Base-by-base conservation (phyloP, 2,888 invertebrate genomes). In the Homarus gammarus region DNA sequence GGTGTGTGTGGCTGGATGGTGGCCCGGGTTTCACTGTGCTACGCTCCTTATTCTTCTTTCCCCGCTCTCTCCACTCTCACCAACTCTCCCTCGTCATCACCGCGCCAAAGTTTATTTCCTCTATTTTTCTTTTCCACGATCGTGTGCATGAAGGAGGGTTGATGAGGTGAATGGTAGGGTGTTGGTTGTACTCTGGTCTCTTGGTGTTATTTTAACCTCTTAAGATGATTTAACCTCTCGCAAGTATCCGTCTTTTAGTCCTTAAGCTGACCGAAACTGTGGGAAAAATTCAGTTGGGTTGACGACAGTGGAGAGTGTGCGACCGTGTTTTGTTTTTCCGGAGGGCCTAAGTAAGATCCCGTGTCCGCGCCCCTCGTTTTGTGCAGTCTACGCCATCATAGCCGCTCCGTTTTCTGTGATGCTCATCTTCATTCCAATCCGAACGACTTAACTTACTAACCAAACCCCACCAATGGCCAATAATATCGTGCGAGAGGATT, bases 301-400 rank as follows among this genome's bases (percentile, higher is more conserved):
- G 86, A 79, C 51, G 78, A 73, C 51, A 70, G 70, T 51, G 51
- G 82, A 82, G 82, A 82, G 82, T 82, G 82, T 82, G 82, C 64
- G 75, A 83, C 68, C 75, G 82, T 87, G 87, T 87, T 87, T 87
- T 87, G 87, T 87, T 87, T 87, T 87, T 87, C 87, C 87, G 87
- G 87, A 82, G 82, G 87, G 82, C 82, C 87, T 87, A 87, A 87
- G 87, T 87, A 87, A 87, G 87, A 87, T 87, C 82, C 64, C 87
- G 68, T 87, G 87, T 87, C 82, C 82, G 75, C 83, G 73, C 75
- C 81, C 82, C 82, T 82, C 87, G 87, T 87, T 87, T 87, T 87
- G 87, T 87, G 81, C 87, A 87, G 82, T 87, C 87, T 33, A 27
- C 83, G 82, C 87, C 87, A 51, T 83, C 87, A 85, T 85, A 85